These are phyloP conservation scores for Malurus splendens DNA, from an alignment of 2,797 vertebrate species.

Conservation along the genomic window DNA sequence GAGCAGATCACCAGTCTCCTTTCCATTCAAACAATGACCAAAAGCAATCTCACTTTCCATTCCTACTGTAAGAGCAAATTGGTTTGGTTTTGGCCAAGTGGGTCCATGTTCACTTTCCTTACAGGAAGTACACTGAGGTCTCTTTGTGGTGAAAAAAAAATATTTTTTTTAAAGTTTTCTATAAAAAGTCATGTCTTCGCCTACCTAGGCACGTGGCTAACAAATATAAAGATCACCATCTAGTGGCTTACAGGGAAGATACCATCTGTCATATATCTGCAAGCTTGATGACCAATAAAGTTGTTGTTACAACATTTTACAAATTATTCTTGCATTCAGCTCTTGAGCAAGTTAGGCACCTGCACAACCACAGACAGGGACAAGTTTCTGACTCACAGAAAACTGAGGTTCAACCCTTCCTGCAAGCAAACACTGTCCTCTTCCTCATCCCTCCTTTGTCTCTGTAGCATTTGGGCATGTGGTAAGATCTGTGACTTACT, in stretches of 20 bases:
- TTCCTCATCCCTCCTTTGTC: background rate
- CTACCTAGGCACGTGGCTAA: constrained; percentile 34
- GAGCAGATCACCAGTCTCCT: background rate
- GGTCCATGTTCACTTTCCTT: background rate
- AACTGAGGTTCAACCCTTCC: background rate
- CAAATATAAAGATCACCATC: constrained; percentile 61
- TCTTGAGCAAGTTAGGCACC: background rate
- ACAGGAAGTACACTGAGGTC: background rate
- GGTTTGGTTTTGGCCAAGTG: background rate
- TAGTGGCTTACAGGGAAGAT: constrained; percentile 43
- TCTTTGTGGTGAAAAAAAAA: background rate
- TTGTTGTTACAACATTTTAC: background rate
- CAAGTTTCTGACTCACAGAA: background rate
- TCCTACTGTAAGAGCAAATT: background rate
- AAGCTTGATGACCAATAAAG: background rate
- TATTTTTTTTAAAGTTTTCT: background rate
- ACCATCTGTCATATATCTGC: background rate
- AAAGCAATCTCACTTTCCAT: background rate
- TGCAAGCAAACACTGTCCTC: background rate
- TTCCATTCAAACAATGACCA: background rate
- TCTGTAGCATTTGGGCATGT: background rate
- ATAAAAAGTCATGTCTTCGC: background rate
- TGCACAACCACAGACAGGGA: background rate
- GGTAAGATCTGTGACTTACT: background rate
- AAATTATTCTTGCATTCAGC: background rate